Evolutionary conservation across 1,140 invertebrate genomes (phyloP), one percentile per base, ranked within the genome.

Genomic region (Alviniconcha marisindica): DNA sequence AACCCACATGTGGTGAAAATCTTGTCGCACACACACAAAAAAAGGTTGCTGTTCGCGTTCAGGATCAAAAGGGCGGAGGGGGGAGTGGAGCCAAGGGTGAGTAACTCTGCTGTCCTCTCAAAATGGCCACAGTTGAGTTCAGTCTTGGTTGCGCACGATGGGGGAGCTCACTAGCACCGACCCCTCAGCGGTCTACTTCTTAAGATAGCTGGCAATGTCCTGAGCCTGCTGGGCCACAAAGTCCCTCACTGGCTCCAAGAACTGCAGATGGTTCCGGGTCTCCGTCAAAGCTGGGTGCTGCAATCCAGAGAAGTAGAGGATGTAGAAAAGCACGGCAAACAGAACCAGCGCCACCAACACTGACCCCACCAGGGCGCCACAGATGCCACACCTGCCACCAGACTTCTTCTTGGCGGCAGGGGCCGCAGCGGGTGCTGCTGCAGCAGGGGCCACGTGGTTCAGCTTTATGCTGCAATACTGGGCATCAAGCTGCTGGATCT

Each of bases 401-500:
- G 82, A 82, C 86, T 66, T 84, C 33, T 83, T 85, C 33, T 33
- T 51, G n/a, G 71, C 51, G 31, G 86, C 71, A 36, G 63, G 42
- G 28, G 60, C 81, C 42, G 69, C 60, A 4, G 81, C 77, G 1
- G 83, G 66, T 36, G 84, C 54, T 48, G 76, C 60, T 44, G 40
- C 63, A 12, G 60, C 36, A 80, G 54, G 33, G 2, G 74, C 40
- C 7, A 88, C 80, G 83, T 90, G 87, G 82, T 90, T 88, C 31
- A 76, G 63, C 15, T 87, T 85, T 36, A n/a, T 15, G 4, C 76
- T 74, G 60, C 80, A 77, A n/a, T 87, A 82, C n/a, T 87, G 73
- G 28, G 88, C 86, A 60, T 91, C 90, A 44, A 91, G 82, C 60
- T 88, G 85, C 73, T 86, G 87, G 36, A 91, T 87, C 83, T 91